Conservation (phyloP, 2,888 invertebrate genomes). For the Rhopalosiphum nymphaeae region DNA sequence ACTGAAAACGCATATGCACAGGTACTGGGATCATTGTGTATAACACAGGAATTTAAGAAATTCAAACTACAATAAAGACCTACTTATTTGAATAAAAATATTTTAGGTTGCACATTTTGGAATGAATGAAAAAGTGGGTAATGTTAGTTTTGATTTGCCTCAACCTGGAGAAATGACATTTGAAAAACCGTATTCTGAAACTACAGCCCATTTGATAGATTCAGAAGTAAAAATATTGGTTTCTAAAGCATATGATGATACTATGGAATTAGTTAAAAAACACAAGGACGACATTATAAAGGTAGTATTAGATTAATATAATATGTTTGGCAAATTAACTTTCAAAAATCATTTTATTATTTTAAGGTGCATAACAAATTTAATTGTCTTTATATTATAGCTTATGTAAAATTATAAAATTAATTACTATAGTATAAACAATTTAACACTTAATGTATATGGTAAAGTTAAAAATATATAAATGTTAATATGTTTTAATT, state of each 20-base stretch:
- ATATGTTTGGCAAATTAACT: background rate
- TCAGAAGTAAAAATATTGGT: constrained; percentile 88
- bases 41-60: background rate
- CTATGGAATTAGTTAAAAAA: constrained; percentile 80
- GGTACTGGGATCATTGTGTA: constrained; percentile 69
- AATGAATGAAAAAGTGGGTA: constrained; percentile 97
- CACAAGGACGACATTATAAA: constrained; percentile 91
- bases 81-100: background rate
- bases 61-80: background rate
- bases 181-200: constrained; percentile 98
- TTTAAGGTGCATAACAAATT: background rate
- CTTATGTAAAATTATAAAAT: background rate
- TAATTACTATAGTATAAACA: background rate
- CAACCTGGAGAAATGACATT: constrained; percentile 92
- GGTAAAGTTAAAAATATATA: background rate
- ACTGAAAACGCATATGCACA: constrained; percentile 99
- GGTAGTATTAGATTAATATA: constrained; percentile 70
- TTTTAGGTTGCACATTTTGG: constrained; percentile 90
- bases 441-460: background rate
- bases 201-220: constrained; percentile 96
- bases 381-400: background rate
- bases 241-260: constrained; percentile 82
- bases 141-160: constrained; percentile 95
- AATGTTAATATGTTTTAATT: background rate
- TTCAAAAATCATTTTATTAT: background rate